Percentiles rank a stretch among this genome's conserved stretches.
Evolutionary conservation across 2,797 vertebrate genomes (phyloP).

Genomic region (Meda fulgida): DNA sequence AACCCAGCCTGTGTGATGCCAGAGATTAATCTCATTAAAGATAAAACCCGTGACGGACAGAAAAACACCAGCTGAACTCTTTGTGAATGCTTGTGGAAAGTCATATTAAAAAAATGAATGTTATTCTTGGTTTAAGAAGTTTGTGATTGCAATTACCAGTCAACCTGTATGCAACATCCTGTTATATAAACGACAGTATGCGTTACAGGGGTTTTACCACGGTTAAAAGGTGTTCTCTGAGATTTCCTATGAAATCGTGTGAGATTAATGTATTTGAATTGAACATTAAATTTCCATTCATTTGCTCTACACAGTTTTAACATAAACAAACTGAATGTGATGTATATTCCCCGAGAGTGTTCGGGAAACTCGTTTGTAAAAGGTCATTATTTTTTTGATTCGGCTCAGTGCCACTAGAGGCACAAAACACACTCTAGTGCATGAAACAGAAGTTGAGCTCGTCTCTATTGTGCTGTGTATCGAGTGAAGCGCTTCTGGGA

Average conservation of each 20-base stretch:
- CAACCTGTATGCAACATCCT: too few species aligned
- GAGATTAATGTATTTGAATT: background rate
- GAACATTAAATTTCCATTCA: background rate
- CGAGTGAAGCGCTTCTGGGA: too few species aligned
- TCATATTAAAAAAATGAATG: too few species aligned
- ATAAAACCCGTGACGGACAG: conserved; percentile 1
- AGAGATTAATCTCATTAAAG: conserved; percentile 28
- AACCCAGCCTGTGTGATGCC: background rate
- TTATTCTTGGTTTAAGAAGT: background rate
- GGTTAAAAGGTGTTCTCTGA: background rate
- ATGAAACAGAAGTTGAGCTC: too few species aligned
- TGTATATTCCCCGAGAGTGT: too few species aligned
- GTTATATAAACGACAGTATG: background rate
- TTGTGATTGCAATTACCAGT: background rate
- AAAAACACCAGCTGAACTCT: conserved; percentile 16
- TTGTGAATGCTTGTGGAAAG: background rate
- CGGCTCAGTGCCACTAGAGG: too few species aligned
- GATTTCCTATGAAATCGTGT: too few species aligned
- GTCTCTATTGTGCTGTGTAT: too few species aligned
- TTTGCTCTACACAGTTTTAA: background rate
- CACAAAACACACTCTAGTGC: too few species aligned
- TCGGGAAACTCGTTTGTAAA: too few species aligned
- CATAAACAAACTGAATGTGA: background rate
- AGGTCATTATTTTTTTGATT: too few species aligned
- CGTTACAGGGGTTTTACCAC: background rate